phyloP scores from a whole-genome alignment of 2,113 vertebrate genomes.

The Brachionichthys hirsutus region DNA sequence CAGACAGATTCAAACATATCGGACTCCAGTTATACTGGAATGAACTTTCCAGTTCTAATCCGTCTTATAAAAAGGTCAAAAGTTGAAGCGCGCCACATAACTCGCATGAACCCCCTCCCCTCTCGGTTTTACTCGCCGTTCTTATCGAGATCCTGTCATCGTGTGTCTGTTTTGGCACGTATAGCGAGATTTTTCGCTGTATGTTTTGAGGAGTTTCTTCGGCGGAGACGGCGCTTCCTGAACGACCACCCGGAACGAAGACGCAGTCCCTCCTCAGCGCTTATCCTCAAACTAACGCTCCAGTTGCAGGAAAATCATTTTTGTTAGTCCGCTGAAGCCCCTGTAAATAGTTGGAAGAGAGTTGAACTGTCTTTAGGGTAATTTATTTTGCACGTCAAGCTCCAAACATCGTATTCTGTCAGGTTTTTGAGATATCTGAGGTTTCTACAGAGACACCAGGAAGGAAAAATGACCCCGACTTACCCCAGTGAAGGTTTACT shows the following conservation, averaged over 20 bases:
- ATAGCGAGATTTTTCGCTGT: neutral
- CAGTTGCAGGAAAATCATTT: conserved; percentile 15
- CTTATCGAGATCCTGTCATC: neutral
- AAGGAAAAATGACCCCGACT: conserved; percentile 30
- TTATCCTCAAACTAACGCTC: conserved; percentile 21
- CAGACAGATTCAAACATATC: conserved; percentile 8
- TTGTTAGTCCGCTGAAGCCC: conserved; percentile 3
- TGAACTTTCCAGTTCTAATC: conserved; percentile 24
- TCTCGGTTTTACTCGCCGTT: neutral
- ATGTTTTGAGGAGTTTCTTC: neutral
- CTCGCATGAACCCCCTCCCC: neutral
- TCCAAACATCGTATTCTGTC: too few relatives aligned
- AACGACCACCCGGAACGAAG: conserved; percentile 2
- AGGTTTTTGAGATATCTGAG: too few relatives aligned
- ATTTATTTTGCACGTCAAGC: too few relatives aligned
- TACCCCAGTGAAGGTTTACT: conserved; percentile 36
- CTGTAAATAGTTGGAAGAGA: neutral
- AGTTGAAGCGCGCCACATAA: conserved; percentile 19
- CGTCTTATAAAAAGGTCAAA: conserved; percentile 38
- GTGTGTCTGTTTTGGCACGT: neutral
- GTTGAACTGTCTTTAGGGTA: too few relatives aligned
- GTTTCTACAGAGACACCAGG: too few relatives aligned
- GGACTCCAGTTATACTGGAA: neutral
- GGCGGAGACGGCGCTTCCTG: neutral
- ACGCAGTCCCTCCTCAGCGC: conserved; percentile 1